Evolutionary conservation across 2,888 invertebrate genomes (phyloP), one percentile per base, ranked within the genome.

Genomic region (Apomyelois bistriatella): DNA sequence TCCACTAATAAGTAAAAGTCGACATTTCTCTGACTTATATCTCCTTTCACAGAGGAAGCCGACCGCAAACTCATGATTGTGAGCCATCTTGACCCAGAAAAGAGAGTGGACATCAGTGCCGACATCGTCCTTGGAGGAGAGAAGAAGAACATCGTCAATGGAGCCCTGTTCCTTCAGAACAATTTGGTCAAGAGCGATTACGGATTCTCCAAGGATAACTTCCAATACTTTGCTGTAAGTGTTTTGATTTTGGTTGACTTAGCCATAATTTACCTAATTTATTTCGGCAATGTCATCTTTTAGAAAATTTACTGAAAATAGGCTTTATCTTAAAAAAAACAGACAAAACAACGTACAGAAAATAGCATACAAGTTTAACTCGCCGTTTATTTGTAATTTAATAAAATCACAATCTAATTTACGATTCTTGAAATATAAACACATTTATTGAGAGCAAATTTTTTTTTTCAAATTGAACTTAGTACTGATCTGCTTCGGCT

Each of bases 111-210:
- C 66, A 66, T 93, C 56, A 90, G 92, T 46, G 91, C 92, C 0
- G 92, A 93, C 61, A 72, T 88, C 54, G 61, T 89, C 32, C 83
- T 92, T 3, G 86, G 89, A 1, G 91, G 91, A 0, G 82, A 88
- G 12, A 93, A 92, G 75, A 91, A 92, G 66, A 91, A 92, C 65
- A 82, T 94, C 16, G 80, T 89, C 58, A 90, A 92, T 57, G 90
- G 90, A 5, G 89, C 92, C 8, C 67, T 95, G 36, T 93, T 91
- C 74, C 74, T 94, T 0, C 92, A 94, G 36, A 87, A 92, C 56
- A 92, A 93, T 70, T 91, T 93, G 73, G 74, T 94, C 42, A 93
- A 94, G 77, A 92, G 92, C 12, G 93, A 94, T 51, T 92, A 93
- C 57, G 91, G 87, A 6, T 79, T 91, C 54, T 91, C 92, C 52